Evolutionary conservation across 2,888 invertebrate genomes (phyloP).

Genomic region (Aphelenchoides bicaudatus): DNA sequence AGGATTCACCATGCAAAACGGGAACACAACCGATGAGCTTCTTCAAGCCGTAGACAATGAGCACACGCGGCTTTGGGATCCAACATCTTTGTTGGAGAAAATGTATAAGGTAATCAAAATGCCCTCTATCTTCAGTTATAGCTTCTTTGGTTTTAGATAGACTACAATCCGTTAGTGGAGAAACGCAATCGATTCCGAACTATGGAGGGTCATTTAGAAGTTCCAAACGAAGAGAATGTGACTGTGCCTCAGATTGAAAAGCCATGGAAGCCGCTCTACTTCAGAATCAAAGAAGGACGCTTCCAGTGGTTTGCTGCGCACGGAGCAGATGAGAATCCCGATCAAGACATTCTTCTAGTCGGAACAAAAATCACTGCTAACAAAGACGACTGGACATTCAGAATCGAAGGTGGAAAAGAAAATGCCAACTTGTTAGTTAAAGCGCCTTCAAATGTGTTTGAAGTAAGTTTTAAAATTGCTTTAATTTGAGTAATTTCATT

Average conservation of each 20-base stretch:
- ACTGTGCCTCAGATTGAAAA: slow-evolving; percentile 66
- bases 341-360: slow-evolving; percentile 51
- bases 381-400: slow-evolving; percentile 48
- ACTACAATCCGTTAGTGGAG: slow-evolving; percentile 54
- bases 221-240: slow-evolving; percentile 35
- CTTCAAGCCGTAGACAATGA: slow-evolving; percentile 13
- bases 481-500: no score
- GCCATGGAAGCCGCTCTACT: slow-evolving; percentile 67
- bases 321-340: slow-evolving; percentile 56
- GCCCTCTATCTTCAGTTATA: no score
- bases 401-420: slow-evolving; percentile 50
- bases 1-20: slow-evolving; percentile 9
- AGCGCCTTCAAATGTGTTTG: slow-evolving; percentile 52
- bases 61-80: neutral
- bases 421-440: slow-evolving; percentile 37
- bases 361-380: slow-evolving; percentile 54
- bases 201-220: slow-evolving; percentile 67
- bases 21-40: neutral
- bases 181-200: slow-evolving; percentile 60
- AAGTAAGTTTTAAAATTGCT: no score
- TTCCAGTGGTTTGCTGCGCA: slow-evolving; percentile 65
- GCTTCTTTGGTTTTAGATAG: slow-evolving; percentile 35
- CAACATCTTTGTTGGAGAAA: slow-evolving; percentile 23
- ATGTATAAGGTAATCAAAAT: slow-evolving; percentile 13
- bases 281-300: slow-evolving; percentile 66